Base-by-base conservation (phyloP, 2,113 vertebrate genomes). In the Balaenoptera acutorostrata region DNA sequence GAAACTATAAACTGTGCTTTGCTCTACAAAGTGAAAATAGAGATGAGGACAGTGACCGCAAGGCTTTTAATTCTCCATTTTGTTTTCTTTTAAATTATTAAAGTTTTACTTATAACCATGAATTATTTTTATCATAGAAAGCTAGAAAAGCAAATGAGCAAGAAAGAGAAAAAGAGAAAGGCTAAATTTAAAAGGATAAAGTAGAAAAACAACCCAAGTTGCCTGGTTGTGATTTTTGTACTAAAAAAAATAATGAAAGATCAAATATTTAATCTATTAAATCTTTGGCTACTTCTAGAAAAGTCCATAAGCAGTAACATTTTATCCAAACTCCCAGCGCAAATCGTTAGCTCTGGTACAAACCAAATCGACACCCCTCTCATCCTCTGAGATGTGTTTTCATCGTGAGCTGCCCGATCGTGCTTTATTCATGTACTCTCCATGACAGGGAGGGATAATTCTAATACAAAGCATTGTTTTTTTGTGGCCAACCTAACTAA, bases 401-500 rank as follows among this genome's bases (percentile, higher is more conserved):
- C 23, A 31, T 63, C 11, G 23, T 20, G 44, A 88, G 84, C 13
- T 80, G 6, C 49, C 29, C 4, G 1, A 15, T 23, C 5, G 33
- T 29, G 4, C 10, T 33, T 33, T 69, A 3, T n/a, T 57, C 23
- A 8, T 17, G 52, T 12, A 7, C 3, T n/a, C 13, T 75, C 52
- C 57, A 4, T 25, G 59, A 29, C 39, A 31, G 6, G n/a, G 55
- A 85, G 6, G 41, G 46, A 52, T 4, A 20, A 25, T 69, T 88
- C 41, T 83, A 72, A 88, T 64, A 64, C 59, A 59, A 29, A 78
- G n/a, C 55, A 20, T 57, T 21, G 29, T 13, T 31, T 57, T 39
- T 59, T 25, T 74, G 86, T 74, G 55, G 61, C 87, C 86, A 89
- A n/a, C 27, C 59, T 94, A 61, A 88, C 69, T 89, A 93, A 95